Percentiles rank a stretch among this genome's conserved stretches.
These are phyloP conservation scores for Zaprionus inermis DNA, from an alignment of 1,140 invertebrate genomes.

Conservation along the genomic window DNA sequence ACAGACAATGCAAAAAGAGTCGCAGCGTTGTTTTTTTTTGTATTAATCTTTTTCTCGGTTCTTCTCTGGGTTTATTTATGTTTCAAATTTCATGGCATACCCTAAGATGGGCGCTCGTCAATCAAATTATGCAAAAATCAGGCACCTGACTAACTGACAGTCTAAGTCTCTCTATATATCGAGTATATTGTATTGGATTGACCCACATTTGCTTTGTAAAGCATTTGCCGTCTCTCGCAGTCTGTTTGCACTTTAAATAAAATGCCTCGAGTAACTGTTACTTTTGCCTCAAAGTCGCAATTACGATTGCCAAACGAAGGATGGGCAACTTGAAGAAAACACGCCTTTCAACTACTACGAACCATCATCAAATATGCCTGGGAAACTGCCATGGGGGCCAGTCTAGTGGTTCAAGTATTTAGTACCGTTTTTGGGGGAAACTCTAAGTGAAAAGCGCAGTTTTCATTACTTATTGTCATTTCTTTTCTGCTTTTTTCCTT, in stretches of 20 bases:
- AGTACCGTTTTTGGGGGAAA: slow-evolving; percentile 15
- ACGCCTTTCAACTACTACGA: slow-evolving; percentile 25
- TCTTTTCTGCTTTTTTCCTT: slow-evolving; percentile 9
- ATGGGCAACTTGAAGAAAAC: slow-evolving; percentile 26
- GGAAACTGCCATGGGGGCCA: slow-evolving; percentile 8
- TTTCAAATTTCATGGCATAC: slow-evolving; percentile 17
- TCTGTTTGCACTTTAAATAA: slow-evolving; percentile 23
- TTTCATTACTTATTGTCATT: slow-evolving; percentile 30
- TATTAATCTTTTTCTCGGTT: neutral
- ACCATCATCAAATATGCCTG: slow-evolving; percentile 20
- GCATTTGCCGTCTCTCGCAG: slow-evolving; percentile 14
- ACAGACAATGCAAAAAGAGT: slow-evolving; percentile 26
- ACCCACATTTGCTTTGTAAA: slow-evolving; percentile 29
- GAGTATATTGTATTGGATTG: slow-evolving; percentile 21
- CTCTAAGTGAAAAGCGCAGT: slow-evolving; percentile 21
- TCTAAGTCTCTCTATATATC: neutral
- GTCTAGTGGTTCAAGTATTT: slow-evolving; percentile 20
- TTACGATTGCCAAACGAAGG: slow-evolving; percentile 27
- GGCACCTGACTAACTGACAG: slow-evolving; percentile 14
- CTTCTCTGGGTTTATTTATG: slow-evolving; percentile 15
- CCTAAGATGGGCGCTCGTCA: neutral
- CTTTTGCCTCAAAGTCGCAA: slow-evolving; percentile 18
- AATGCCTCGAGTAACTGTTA: slow-evolving; percentile 34
- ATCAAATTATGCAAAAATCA: slow-evolving; percentile 47
- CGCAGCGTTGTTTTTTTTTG: slow-evolving; percentile 7